phyloP scores from a whole-genome alignment of 2,113 vertebrate genomes.

The Apteryx owenii region DNA sequence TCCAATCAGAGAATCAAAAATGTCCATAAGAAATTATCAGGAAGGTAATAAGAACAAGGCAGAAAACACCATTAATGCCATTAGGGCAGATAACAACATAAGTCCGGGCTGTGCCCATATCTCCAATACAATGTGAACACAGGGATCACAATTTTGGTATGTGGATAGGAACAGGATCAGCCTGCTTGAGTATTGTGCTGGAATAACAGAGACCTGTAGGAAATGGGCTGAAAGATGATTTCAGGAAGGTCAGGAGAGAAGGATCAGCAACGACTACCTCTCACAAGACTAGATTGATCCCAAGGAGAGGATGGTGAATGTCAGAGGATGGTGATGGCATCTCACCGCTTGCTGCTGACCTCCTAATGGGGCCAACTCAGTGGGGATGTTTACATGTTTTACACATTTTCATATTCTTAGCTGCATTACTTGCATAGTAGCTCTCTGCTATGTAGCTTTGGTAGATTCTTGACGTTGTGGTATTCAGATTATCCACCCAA shows the following conservation, averaged over 20 bases:
- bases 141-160: not conserved
- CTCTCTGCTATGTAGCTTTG: not conserved
- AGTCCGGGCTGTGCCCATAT: not conserved
- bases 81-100: not conserved
- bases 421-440: not conserved
- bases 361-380: rapidly evolving
- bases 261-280: not conserved
- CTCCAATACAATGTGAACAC: rapidly evolving
- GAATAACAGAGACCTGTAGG: not conserved
- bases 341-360: not conserved
- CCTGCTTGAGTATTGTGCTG: not conserved
- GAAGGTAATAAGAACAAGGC: not conserved
- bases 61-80: not conserved
- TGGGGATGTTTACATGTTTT: not conserved
- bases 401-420: not conserved
- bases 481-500: constrained; percentile 31
- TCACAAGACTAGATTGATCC: not conserved
- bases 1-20: not conserved
- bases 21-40: not conserved
- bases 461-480: constrained; percentile 2
- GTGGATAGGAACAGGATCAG: not conserved
- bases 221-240: not conserved
- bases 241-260: not conserved
- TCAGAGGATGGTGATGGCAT: not conserved
- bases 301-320: not conserved